Evolutionary conservation across 2,888 invertebrate species (phyloP).

Genomic region (Herminia tarsipennalis): DNA sequence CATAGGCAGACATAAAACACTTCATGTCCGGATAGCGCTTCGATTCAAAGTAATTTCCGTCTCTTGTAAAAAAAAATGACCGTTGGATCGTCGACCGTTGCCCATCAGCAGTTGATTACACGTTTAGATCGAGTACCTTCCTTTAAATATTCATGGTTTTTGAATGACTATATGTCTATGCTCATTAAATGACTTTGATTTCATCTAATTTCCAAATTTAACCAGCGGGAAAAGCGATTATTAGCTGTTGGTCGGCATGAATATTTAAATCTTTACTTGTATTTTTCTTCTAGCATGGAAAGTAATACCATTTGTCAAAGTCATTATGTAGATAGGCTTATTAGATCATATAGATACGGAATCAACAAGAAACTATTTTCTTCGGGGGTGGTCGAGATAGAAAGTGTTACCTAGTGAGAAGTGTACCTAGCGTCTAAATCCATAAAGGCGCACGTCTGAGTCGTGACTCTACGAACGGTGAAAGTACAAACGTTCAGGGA

Average conservation of each 20-base stretch:
- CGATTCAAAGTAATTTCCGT: slow-evolving; percentile 69
- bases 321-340: too few relatives aligned
- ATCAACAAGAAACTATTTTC: too few relatives aligned
- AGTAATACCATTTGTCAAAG: too few relatives aligned
- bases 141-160: not conserved
- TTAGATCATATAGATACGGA: too few relatives aligned
- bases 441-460: slow-evolving; percentile 42
- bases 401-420: slow-evolving; percentile 60
- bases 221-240: too few relatives aligned
- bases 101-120: slow-evolving; percentile 38
- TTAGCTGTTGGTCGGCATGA: too few relatives aligned
- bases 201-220: too few relatives aligned
- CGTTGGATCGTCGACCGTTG: slow-evolving; percentile 57
- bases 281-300: too few relatives aligned
- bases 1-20: slow-evolving; percentile 39
- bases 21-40: slow-evolving; percentile 54
- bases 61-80: slow-evolving; percentile 62
- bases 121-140: slow-evolving; percentile 10
- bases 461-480: slow-evolving; percentile 71
- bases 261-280: too few relatives aligned
- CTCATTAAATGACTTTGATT: too few relatives aligned
- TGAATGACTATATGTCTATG: too few relatives aligned
- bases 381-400: slow-evolving; percentile 56
- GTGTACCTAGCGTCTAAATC: slow-evolving; percentile 35
- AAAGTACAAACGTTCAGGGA: slow-evolving; percentile 63